These are phyloP conservation scores for Hypomecis punctinalis DNA, from an alignment of 2,888 invertebrate genomes.

Conservation along the genomic window DNA sequence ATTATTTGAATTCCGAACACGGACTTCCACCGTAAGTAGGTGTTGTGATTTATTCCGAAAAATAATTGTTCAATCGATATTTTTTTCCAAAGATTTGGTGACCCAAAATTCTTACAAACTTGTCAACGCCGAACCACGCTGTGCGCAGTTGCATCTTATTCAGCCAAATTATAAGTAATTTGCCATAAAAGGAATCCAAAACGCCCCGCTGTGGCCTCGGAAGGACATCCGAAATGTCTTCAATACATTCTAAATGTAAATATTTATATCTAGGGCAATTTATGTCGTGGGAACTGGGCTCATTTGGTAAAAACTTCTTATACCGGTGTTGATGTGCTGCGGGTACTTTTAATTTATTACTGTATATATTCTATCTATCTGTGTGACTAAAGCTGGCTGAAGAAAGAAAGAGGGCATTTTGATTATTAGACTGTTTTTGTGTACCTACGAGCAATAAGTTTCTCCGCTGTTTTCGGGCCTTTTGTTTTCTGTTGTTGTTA, in stretches of 20 bases:
- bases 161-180: conserved; percentile 46
- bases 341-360: conserved; percentile 17
- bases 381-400: neutral
- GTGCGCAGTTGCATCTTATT: conserved; percentile 59
- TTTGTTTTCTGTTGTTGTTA: no score
- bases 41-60: no score
- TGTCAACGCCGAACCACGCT: conserved; percentile 44
- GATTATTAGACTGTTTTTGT: no score
- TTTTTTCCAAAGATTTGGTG: neutral
- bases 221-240: conserved; percentile 58
- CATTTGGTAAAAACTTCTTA: conserved; percentile 51
- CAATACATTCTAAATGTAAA: conserved; percentile 39
- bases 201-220: conserved; percentile 48
- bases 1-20: no score
- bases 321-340: conserved; percentile 28
- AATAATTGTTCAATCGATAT: no score
- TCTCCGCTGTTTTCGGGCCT: no score
- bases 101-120: conserved; percentile 11
- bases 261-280: conserved; percentile 49
- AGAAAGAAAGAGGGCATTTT: no score
- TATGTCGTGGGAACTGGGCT: conserved; percentile 65
- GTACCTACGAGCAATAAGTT: no score
- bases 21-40: no score
- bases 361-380: neutral
- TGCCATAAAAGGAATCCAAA: conserved; percentile 24